A percentile compares a stretch with the other conserved stretches of the same genome.
Conservation (phyloP, 1,140 invertebrate species). For the Eueides isabella region DNA sequence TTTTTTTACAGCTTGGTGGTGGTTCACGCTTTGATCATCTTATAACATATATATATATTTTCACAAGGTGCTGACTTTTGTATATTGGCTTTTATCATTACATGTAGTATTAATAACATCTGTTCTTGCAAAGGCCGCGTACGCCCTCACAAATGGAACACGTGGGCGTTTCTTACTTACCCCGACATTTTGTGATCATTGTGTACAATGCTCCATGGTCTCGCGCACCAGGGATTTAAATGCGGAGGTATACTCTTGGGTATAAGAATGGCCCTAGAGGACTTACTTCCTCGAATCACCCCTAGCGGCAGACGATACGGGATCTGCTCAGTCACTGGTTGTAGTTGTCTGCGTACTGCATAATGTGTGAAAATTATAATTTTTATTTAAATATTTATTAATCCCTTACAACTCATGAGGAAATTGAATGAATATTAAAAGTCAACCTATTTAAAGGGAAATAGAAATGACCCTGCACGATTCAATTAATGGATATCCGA, state of each 20-base stretch:
- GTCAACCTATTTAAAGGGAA: constrained; percentile 31
- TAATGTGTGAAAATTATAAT: constrained; percentile 17
- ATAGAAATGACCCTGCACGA: constrained; percentile 42
- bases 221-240: constrained; percentile 97
- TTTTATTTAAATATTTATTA: constrained; percentile 14
- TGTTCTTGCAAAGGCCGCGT: constrained; percentile 88
- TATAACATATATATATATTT: constrained; percentile 3
- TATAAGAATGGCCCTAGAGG: constrained; percentile 75
- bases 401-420: constrained; percentile 35
- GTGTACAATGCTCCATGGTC: constrained; percentile 93
- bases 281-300: constrained; percentile 52
- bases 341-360: constrained; percentile 38
- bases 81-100: neutral
- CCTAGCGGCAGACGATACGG: constrained; percentile 44
- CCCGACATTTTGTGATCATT: constrained; percentile 91
- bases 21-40: constrained; percentile 31
- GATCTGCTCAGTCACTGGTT: constrained; percentile 43
- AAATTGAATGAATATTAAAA: constrained; percentile 13
- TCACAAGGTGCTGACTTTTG: constrained; percentile 8
- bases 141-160: constrained; percentile 91
- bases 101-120: constrained; percentile 13
- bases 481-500: constrained; percentile 40
- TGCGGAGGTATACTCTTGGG: constrained; percentile 98
- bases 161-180: constrained; percentile 89
- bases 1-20: constrained; percentile 48